Evolutionary conservation across 2,888 invertebrate species (phyloP).

Genomic region (Drosophila pseudotakahashii): DNA sequence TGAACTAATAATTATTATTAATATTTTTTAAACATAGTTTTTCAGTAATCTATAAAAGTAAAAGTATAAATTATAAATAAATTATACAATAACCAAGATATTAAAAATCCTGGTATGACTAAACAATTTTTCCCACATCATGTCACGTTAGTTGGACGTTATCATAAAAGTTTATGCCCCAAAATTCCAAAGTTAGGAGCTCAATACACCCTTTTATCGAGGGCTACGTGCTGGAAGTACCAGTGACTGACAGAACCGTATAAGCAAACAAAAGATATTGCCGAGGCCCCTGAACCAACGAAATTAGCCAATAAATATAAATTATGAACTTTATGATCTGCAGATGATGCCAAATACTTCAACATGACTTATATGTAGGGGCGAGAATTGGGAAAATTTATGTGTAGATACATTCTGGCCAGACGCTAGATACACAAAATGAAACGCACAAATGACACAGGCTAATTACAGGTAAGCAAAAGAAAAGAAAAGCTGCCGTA

Average conservation of each 20-base stretch:
- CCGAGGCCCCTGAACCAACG: slow-evolving; percentile 2
- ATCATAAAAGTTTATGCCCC: not conserved
- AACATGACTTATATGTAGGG: slow-evolving; percentile 43
- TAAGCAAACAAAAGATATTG: slow-evolving; percentile 7
- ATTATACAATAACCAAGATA: too few species aligned
- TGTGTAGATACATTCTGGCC: slow-evolving; percentile 53
- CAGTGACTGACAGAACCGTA: not conserved
- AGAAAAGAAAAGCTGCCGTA: slow-evolving; percentile 41
- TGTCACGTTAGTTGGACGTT: too few species aligned
- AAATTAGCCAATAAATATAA: slow-evolving; percentile 31
- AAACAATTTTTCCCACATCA: too few species aligned
- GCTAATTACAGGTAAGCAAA: slow-evolving; percentile 81
- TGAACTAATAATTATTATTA: too few species aligned
- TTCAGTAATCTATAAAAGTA: too few species aligned
- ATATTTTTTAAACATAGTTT: too few species aligned
- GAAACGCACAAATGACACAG: slow-evolving; percentile 58
- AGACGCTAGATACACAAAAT: slow-evolving; percentile 49
- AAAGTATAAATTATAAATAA: too few species aligned
- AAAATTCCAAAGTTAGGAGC: not conserved
- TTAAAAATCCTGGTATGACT: too few species aligned
- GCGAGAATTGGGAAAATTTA: slow-evolving; percentile 36
- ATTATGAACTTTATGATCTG: slow-evolving; percentile 52
- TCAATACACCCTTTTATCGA: not conserved
- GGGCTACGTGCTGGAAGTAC: slow-evolving; percentile 15
- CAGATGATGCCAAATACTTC: slow-evolving; percentile 47